These are phyloP conservation scores for Hydractinia symbiolongicarpus DNA, from an alignment of 30 jellyfish, hydroid and myxozoan genomes.

Conservation along the genomic window DNA sequence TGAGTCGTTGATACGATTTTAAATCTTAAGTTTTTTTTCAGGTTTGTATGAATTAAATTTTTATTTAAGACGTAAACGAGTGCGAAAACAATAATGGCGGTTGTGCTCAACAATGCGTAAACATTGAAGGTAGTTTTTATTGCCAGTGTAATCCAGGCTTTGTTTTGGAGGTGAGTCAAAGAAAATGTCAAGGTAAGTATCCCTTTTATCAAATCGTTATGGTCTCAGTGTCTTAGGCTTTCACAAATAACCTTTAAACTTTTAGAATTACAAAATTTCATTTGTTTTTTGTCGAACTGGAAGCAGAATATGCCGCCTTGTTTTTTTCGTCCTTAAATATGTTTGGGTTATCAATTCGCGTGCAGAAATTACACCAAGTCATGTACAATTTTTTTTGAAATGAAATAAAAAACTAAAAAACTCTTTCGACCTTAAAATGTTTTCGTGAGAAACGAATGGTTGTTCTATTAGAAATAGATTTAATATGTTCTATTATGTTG, in stretches of 20 bases:
- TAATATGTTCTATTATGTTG: too few relatives aligned
- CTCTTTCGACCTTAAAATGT: too few relatives aligned
- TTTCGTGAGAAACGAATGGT: too few relatives aligned
- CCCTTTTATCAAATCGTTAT: not conserved
- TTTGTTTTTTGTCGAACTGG: not conserved
- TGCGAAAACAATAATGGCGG: constrained; percentile 29
- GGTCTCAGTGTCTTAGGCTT: too few relatives aligned
- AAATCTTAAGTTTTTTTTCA: not conserved
- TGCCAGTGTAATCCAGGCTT: constrained; percentile 33
- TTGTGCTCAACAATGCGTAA: constrained; percentile 26
- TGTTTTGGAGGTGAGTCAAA: constrained; percentile 20
- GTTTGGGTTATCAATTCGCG: too few relatives aligned
- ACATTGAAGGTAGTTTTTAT: constrained; percentile 21
- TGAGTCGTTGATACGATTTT: not conserved
- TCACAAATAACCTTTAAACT: too few relatives aligned
- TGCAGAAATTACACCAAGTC: too few relatives aligned
- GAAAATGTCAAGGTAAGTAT: constrained; percentile 21
- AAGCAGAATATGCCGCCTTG: not conserved
- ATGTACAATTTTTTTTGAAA: too few relatives aligned
- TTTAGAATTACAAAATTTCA: not conserved
- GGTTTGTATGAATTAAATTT: not conserved
- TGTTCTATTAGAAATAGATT: too few relatives aligned
- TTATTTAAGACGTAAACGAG: constrained; percentile 19
- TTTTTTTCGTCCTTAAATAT: too few relatives aligned
- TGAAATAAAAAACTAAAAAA: too few relatives aligned